Evolutionary conservation across 1,140 invertebrate genomes (phyloP).

Genomic region (Manduca sexta): DNA sequence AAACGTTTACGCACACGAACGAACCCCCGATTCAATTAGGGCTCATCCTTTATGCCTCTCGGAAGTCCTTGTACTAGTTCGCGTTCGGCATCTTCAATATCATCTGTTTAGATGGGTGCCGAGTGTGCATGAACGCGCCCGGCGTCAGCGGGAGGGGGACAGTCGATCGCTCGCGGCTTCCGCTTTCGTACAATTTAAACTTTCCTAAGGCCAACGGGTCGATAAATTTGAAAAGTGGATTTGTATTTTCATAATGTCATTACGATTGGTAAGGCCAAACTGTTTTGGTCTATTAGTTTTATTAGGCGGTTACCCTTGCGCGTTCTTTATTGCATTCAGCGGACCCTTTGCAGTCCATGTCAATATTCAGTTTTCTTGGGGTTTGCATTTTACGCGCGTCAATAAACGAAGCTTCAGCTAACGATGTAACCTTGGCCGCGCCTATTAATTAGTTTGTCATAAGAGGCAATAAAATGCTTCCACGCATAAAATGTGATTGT

Average conservation of each 20-base stretch:
- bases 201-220: constrained; percentile 61
- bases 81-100: constrained; percentile 46
- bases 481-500: constrained; percentile 49
- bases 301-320: constrained; percentile 65
- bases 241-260: constrained; percentile 55
- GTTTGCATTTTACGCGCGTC: background rate
- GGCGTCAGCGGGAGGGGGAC: too few species aligned
- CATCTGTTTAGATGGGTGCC: constrained; percentile 29
- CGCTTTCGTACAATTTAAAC: constrained; percentile 56
- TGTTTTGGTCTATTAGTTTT: constrained; percentile 59
- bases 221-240: constrained; percentile 61
- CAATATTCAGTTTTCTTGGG: too few species aligned
- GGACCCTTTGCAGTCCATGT: too few species aligned
- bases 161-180: too few species aligned
- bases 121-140: too few species aligned
- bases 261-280: constrained; percentile 44
- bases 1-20: constrained; percentile 38
- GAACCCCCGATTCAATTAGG: constrained; percentile 46
- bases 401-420: constrained; percentile 9
- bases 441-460: constrained; percentile 48
- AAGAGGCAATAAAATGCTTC: constrained; percentile 34
- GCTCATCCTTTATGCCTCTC: constrained; percentile 51
- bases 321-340: constrained; percentile 31
- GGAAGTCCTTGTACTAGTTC: constrained; percentile 43
- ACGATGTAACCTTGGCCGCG: constrained; percentile 39